A percentile compares a stretch with the other conserved stretches of the same genome.
Evolutionary conservation across 2,113 vertebrate species (phyloP).

Genomic region (Crotalus horridus): DNA sequence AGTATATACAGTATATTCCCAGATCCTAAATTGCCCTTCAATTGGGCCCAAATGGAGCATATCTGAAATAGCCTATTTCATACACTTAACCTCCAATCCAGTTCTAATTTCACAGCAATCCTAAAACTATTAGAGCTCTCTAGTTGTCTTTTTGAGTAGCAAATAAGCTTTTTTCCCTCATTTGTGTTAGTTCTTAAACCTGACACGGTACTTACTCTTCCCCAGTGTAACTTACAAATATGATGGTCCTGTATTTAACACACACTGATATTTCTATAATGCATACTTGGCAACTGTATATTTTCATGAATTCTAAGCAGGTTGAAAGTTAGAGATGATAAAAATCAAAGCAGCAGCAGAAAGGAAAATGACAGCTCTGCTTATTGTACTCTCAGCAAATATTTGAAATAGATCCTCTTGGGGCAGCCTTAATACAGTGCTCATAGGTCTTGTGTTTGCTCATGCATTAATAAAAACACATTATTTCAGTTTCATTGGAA

Average conservation of each 20-base stretch:
- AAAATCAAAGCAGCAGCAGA: conserved; percentile 43
- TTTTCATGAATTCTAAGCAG: conserved; percentile 26
- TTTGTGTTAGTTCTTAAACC: conserved; percentile 23
- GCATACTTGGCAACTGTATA: conserved; percentile 29
- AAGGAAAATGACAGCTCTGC: conserved; percentile 44
- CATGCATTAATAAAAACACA: conserved; percentile 34
- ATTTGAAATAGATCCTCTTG: conserved; percentile 47
- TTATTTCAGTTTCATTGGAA: conserved; percentile 51
- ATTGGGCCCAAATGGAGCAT: not conserved
- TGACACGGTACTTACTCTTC: conserved; percentile 6
- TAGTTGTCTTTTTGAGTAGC: not conserved
- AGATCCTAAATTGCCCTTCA: not conserved
- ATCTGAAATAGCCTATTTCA: not conserved
- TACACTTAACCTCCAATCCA: rapidly evolving
- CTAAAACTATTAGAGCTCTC: not conserved
- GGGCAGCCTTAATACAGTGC: conserved; percentile 19
- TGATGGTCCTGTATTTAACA: conserved; percentile 33
- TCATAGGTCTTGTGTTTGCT: conserved; percentile 46
- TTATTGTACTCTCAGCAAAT: conserved; percentile 52
- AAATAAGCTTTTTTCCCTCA: conserved; percentile 2
- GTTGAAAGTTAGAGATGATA: conserved; percentile 46
- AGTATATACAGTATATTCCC: not conserved
- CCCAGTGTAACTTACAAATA: conserved; percentile 19
- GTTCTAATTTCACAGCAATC: not conserved
- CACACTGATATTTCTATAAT: not conserved